Evolutionary conservation across 2,113 vertebrate species (phyloP).

Genomic region (Lichenostomus cassidix): DNA sequence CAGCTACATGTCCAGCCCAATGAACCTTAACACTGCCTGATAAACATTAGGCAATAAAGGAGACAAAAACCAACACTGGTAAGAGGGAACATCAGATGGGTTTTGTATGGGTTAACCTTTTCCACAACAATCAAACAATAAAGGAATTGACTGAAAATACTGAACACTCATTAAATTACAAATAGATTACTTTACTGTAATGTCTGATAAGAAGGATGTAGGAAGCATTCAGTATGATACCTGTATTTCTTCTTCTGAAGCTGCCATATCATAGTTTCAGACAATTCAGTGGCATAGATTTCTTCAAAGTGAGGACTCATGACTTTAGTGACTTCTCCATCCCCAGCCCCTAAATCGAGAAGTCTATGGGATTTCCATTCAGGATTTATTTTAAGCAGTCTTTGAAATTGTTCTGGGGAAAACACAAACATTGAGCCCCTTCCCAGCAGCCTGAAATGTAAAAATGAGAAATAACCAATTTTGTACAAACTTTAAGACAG

Average conservation of each 20-base stretch:
- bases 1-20: background rate
- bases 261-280: constrained; percentile 95
- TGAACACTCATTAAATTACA: background rate
- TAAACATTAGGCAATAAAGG: background rate
- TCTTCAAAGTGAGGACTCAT: constrained; percentile 93
- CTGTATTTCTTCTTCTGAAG: constrained; percentile 94
- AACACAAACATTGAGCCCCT: constrained; percentile 98
- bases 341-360: constrained; percentile 95
- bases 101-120: background rate
- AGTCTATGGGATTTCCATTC: constrained; percentile 90
- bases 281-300: constrained; percentile 93
- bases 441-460: constrained; percentile 85
- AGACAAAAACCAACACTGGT: background rate
- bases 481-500: background rate
- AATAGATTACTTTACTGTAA: background rate
- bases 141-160: background rate
- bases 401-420: constrained; percentile 90
- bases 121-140: background rate
- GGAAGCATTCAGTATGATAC: constrained; percentile 60
- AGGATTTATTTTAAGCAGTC: constrained; percentile 84
- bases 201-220: background rate
- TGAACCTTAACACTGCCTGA: background rate
- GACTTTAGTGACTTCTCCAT: constrained; percentile 93
- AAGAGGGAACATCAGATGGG: background rate
- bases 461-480: constrained; percentile 29